A percentile compares a stretch with the other conserved stretches of the same genome.
These are phyloP conservation scores for Hyposmocoma kahamanoa DNA, from an alignment of 1,140 invertebrate species.

Conservation along the genomic window DNA sequence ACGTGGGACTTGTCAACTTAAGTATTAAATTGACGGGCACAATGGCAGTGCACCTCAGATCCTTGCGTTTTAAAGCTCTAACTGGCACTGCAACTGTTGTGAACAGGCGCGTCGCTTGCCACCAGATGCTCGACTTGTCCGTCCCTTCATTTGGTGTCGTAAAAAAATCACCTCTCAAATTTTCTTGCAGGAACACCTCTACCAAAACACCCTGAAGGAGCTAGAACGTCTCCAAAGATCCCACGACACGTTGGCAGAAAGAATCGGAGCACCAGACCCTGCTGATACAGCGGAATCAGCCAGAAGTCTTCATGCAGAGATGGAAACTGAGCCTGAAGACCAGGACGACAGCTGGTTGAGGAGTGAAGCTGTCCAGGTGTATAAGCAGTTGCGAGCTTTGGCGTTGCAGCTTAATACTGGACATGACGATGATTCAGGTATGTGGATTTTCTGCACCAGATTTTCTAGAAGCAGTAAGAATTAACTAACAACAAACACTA, in stretches of 20 bases:
- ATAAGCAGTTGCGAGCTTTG: conserved; percentile 79
- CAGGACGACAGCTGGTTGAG: conserved; percentile 77
- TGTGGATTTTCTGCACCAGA: too few species aligned
- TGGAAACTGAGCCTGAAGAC: conserved; percentile 82
- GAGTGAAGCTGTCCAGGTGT: conserved; percentile 77
- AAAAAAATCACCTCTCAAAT: not conserved
- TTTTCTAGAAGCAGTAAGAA: too few species aligned
- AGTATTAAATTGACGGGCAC: too few species aligned
- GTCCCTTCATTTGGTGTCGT: too few species aligned
- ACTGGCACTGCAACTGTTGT: too few species aligned
- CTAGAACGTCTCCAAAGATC: conserved; percentile 77
- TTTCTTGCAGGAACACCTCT: conserved; percentile 67
- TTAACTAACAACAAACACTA: too few species aligned
- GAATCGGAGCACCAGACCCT: conserved; percentile 70
- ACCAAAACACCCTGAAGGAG: conserved; percentile 76
- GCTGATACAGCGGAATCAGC: conserved; percentile 27
- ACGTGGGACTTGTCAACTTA: too few species aligned
- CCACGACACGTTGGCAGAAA: conserved; percentile 77
- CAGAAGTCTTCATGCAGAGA: conserved; percentile 78
- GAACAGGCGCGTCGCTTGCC: too few species aligned
- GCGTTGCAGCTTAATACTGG: conserved; percentile 81
- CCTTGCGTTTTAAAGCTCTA: too few species aligned
- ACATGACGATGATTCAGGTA: conserved; percentile 79
- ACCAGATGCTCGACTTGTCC: too few species aligned
- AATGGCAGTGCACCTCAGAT: too few species aligned